Evolutionary conservation across 2,797 vertebrate species (phyloP), one percentile per base, ranked within the genome.

Genomic region (Pelodytes ibericus): DNA sequence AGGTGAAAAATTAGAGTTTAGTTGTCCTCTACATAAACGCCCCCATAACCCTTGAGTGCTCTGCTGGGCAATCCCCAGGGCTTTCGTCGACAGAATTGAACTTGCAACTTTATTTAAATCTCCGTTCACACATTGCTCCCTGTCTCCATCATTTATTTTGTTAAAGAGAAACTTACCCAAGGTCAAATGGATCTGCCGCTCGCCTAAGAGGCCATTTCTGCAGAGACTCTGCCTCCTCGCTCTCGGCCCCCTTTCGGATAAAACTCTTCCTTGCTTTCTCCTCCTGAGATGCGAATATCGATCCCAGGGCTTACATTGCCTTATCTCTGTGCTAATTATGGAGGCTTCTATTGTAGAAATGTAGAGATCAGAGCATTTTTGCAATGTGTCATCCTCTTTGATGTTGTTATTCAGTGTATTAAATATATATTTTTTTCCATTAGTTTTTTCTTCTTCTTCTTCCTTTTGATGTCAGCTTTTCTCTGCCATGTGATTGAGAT

Each of bases 301-400:
- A 53, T 53, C 24, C 7, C n/a, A 22, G 2, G n/a, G 49, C n/a
- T 20, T 16, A 22, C 5, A 22, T 7, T 7, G 49, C 49, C 24
- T 53, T 53, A 53, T 53, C 49, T 53, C 8, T 10, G 49, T 53
- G 49, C 49, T 53, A 53, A 53, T 53, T 53, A 53, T 53, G 49
- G 49, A 53, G 49, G 49, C 11, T 53, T 53, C 49, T 20, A 53
- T 53, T 53, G 49, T 22, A 24, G n/a, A 53, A 16, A 24, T 11
- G n/a, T 24, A 7, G 4, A 53, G 49, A 53, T 53, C 49, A 53
- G 1, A 53, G 49, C 20, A n/a, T n/a, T n/a, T 7, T 53, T 53
- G 5, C 49, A 11, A 20, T 16, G 16, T 11, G 49, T 53, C 49
- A 24, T n/a, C 49, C n/a, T 24, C 49, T 53, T 53, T 53, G 49